Base-by-base conservation (phyloP, 2,888 invertebrate species). In the Himalopsyche japonica region DNA sequence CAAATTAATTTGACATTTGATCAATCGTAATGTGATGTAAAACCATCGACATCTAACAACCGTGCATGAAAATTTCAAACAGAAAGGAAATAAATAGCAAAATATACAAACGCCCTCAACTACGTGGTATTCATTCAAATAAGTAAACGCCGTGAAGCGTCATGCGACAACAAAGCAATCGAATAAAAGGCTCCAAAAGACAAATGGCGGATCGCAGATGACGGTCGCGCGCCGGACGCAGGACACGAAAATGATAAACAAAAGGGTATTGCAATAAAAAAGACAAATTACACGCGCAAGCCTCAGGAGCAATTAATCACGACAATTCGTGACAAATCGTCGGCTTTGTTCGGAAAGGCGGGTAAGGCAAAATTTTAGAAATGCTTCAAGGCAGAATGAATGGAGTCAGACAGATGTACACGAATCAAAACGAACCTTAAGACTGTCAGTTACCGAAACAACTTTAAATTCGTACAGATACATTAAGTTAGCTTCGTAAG, bases 201-300 rank as follows among this genome's bases (percentile, higher is more conserved):
- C 84, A 81, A 84, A 84, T 84, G 84, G 57, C 7, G 77, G 79
- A 34, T 48, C 79, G 81, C 84, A 82, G 70, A 79, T 76, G 84
- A 76, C 79, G 79, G 84, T 77, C 84, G 80, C 80, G 48, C 34
- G 81, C 77, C 81, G 81, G 83, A 83, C 49, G 78, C 49, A 76
- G 81, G 83, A 85, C 83, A 85, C 48, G 70, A 81, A 83, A 85
- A 84, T 84, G 82, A 84, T 84, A 85, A 85, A 85, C 85, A 86
- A 84, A 83, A 77, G 76, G 82, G 82, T 77, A 82, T 81, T 82
- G 82, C 85, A 85, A 85, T 85, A 86, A 84, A 86, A 84, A 86
- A 86, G 86, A 86, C 84, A 86, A 86, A 86, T 86, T 84, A 84
- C 84, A 81, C 84, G 83, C 30, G 83, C 82, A 48, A 47, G 64